Evolutionary conservation across 2,888 invertebrate genomes (phyloP).

Genomic region (Scaptomyza parva): DNA sequence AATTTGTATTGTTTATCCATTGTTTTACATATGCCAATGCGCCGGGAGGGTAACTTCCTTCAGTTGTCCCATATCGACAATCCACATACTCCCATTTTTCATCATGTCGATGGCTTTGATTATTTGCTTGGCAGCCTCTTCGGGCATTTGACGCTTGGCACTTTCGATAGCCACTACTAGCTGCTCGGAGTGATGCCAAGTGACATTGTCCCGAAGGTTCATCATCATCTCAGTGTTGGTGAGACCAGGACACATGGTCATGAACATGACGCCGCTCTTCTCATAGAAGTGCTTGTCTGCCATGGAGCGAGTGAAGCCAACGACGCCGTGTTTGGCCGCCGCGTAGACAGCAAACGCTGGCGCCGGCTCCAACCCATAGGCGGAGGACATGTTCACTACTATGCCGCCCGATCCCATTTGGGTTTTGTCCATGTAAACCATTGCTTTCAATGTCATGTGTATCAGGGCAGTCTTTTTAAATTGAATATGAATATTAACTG

Average conservation of each 20-base stretch:
- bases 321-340: conserved; percentile 83
- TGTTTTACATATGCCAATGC: conserved; percentile 76
- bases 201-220: conserved; percentile 79
- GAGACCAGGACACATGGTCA: conserved; percentile 81
- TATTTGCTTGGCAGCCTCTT: conserved; percentile 78
- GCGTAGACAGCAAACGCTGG: conserved; percentile 81
- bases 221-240: conserved; percentile 81
- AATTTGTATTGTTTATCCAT: too few species aligned
- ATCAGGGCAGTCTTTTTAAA: conserved; percentile 78
- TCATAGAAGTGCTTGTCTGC: conserved; percentile 72
- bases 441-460: conserved; percentile 75
- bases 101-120: conserved; percentile 79
- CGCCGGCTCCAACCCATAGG: conserved; percentile 82
- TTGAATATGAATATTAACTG: background rate
- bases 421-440: conserved; percentile 82
- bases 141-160: conserved; percentile 80
- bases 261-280: conserved; percentile 81
- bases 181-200: conserved; percentile 74
- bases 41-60: conserved; percentile 77
- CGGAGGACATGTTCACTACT: conserved; percentile 82
- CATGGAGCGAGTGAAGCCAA: conserved; percentile 83
- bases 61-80: conserved; percentile 77
- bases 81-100: conserved; percentile 83
- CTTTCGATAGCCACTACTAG: conserved; percentile 72
- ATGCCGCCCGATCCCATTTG: conserved; percentile 82